phyloP scores from a whole-genome alignment of 2,888 invertebrate genomes.

The Strigamia maritima region DNA sequence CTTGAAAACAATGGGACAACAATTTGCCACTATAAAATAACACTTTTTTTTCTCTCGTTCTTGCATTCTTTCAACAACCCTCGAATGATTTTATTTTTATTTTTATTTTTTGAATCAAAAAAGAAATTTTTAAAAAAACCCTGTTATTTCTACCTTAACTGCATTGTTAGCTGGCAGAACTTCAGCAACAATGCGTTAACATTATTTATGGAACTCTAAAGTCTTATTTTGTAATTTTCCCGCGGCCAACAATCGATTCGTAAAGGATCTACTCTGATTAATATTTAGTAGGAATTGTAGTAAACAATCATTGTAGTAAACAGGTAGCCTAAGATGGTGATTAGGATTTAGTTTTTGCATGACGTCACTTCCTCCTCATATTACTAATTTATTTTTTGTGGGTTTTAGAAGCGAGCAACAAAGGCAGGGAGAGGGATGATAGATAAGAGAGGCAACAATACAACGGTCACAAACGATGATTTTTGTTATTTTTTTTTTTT shows the following conservation, averaged over 20 bases:
- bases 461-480: conserved; percentile 27
- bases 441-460: conserved; percentile 34
- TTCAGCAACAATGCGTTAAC: conserved; percentile 21
- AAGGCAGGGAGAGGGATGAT: conserved; percentile 30
- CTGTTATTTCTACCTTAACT: neutral
- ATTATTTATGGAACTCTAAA: neutral
- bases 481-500: conserved; percentile 1
- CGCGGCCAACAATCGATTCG: conserved; percentile 19
- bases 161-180: conserved; percentile 22
- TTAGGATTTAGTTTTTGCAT: conserved; percentile 16
- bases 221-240: neutral
- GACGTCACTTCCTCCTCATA: conserved; percentile 18
- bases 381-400: neutral
- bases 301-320: conserved; percentile 18
- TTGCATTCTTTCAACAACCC: neutral
- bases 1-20: conserved; percentile 34
- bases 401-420: conserved; percentile 21
- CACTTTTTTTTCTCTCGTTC: neutral
- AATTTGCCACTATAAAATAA: neutral
- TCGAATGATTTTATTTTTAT: neutral
- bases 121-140: neutral
- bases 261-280: neutral
- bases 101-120: neutral
- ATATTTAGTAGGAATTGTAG: conserved; percentile 7
- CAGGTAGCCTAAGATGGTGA: conserved; percentile 1